phyloP scores from a whole-genome alignment of 2,797 vertebrate species.

The Helarctos malayanus region DNA sequence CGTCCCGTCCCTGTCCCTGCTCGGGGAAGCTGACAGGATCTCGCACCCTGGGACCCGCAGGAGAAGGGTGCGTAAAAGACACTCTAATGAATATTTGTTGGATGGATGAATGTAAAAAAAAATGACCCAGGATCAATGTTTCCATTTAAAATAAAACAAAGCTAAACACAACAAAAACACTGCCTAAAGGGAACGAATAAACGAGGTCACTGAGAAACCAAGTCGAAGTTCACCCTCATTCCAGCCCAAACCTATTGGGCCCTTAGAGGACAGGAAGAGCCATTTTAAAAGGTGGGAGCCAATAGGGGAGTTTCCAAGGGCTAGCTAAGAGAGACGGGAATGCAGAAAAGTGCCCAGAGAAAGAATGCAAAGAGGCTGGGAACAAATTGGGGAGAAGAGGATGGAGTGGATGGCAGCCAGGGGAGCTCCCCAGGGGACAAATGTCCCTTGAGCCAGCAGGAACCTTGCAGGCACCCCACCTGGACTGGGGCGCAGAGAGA shows the following conservation, averaged over 20 bases:
- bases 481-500: fast-evolving
- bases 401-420: fast-evolving
- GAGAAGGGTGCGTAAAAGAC: neutral
- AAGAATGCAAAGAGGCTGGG: neutral
- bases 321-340: neutral
- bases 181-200: neutral
- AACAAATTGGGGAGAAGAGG: neutral
- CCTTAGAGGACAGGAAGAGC: neutral
- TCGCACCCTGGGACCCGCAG: neutral
- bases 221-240: neutral
- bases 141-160: conserved; percentile 52
- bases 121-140: neutral
- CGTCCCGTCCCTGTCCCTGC: too few species aligned
- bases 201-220: neutral
- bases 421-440: neutral
- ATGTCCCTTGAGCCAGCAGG: fast-evolving
- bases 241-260: neutral
- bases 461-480: neutral
- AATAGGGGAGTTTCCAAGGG: neutral
- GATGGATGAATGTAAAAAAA: neutral
- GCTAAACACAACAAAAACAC: neutral
- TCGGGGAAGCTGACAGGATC: neutral
- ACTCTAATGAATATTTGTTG: conserved; percentile 44
- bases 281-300: neutral
- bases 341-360: neutral